Percentiles rank a stretch among this genome's conserved stretches.
phyloP scores from a whole-genome alignment of 37 sponge, comb jelly and placozoan genomes.

The Theonella swinhoei region DNA sequence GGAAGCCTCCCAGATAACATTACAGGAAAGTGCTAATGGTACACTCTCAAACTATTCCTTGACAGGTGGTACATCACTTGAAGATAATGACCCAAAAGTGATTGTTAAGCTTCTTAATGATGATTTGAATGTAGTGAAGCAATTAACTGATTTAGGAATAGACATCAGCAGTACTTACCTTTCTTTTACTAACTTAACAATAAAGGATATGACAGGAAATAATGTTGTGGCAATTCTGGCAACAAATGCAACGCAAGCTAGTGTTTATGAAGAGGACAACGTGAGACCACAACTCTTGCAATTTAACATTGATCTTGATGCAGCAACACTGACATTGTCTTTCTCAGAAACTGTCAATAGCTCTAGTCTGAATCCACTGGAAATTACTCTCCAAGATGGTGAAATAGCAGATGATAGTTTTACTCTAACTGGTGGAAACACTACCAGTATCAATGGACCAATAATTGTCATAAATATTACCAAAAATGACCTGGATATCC shows the following conservation, averaged over 20 bases:
- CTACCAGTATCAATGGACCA: constrained; percentile 64
- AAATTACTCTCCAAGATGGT: constrained; percentile 77
- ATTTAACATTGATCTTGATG: constrained; percentile 81
- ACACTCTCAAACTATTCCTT: constrained; percentile 47
- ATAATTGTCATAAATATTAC: constrained; percentile 79
- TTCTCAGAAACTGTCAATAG: constrained; percentile 89
- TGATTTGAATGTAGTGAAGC: constrained; percentile 77
- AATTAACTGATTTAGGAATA: constrained; percentile 56
- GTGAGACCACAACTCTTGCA: constrained; percentile 51
- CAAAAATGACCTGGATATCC: constrained; percentile 69
- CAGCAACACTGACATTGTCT: constrained; percentile 67
- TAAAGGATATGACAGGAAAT: constrained; percentile 75
- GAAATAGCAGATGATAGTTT: constrained; percentile 47
- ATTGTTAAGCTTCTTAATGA: constrained; percentile 46
- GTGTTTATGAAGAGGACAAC: constrained; percentile 46
- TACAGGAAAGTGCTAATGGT: constrained; percentile 34
- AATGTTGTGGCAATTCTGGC: constrained; percentile 43
- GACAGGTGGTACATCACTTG: constrained; percentile 57
- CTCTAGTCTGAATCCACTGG: constrained; percentile 42
- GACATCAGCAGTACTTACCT: constrained; percentile 52
- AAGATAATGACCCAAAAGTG: constrained; percentile 58
- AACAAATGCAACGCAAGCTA: constrained; percentile 39
- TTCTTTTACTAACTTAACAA: constrained; percentile 55
- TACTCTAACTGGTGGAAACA: constrained; percentile 70
- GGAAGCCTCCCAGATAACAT: constrained; percentile 72